Evolutionary conservation across 1,140 invertebrate species (phyloP), one percentile per base, ranked within the genome.

Genomic region (Drosophila ironensis): DNA sequence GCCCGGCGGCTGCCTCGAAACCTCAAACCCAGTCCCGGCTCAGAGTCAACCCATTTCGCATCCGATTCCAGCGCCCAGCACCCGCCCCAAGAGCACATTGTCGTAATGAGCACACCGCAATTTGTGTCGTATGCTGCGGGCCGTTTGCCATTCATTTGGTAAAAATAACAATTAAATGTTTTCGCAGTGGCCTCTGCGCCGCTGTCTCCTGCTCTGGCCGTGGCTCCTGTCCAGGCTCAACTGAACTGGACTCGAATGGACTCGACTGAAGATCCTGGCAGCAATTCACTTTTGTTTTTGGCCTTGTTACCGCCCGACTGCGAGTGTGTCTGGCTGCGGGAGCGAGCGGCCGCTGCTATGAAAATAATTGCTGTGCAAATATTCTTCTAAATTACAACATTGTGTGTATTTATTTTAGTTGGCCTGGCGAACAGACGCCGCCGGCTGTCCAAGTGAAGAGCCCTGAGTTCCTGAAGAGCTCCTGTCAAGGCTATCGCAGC

Each of bases 111-210:
- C 78, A 82, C 78, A 82, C 80, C 78, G 80, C 78, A 82, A 82
- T 82, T 82, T 86, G 80, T 82, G 80, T 82, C 64, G 69, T 86
- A 50, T 86, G 73, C 74, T 86, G 80, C 74, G 61, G 80, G 80
- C 80, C 75, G 80, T 84, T 84, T 84, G 80, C 80, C 69, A 84
- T 84, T 86, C 80, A 84, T 84, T 84, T 84, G 80, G 80, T 84
- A 84, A 84, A 86, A 84, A 86, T 84, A 84, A 84, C 80, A 84
- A 84, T 84, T 84, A 84, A 86, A 84, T 84, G 80, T 84, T 86
- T 84, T 84, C 80, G 81, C 72, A 84, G 77, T 84, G 80, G 66
- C 74, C 80, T 59, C 50, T 60, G 56, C 27, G 24, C 56, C 14
- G 52, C n/a, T n/a, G n/a, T n/a, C n/a, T n/a, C n/a, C n/a, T n/a